phyloP scores from a whole-genome alignment of 2,797 vertebrate species.

The Cuculus canorus region DNA sequence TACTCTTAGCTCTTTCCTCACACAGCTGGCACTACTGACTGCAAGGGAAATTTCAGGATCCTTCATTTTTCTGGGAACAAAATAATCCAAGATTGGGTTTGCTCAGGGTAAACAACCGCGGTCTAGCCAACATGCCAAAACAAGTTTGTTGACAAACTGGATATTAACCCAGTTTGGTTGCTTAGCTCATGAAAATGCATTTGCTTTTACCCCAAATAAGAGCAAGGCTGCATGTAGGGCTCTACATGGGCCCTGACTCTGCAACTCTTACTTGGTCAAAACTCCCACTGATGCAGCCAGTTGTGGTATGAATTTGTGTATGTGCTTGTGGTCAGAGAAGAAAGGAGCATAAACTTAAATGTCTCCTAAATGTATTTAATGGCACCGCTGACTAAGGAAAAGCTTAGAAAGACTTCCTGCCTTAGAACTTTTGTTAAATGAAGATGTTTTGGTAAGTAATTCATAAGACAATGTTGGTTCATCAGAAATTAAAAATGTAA shows the following conservation, averaged over 20 bases:
- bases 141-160: conserved; percentile 55
- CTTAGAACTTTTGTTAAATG: background rate
- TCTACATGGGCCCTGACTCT: background rate
- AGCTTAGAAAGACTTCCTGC: conserved; percentile 16
- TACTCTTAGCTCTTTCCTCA: background rate
- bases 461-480: background rate
- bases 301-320: background rate
- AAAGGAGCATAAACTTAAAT: background rate
- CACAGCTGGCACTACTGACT: background rate
- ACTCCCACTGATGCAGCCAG: background rate
- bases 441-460: conserved; percentile 10
- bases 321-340: background rate
- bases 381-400: background rate
- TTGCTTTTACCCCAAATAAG: conserved; percentile 37
- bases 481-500: background rate
- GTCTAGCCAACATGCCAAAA: conserved; percentile 15
- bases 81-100: background rate
- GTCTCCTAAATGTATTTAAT: background rate
- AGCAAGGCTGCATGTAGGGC: background rate
- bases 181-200: conserved; percentile 33
- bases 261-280: background rate
- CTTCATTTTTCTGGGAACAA: background rate
- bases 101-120: background rate
- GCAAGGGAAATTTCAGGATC: background rate
- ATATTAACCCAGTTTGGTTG: conserved; percentile 52